Base-by-base conservation (phyloP, 2,888 invertebrate species). In the Drosophila macrothrix region DNA sequence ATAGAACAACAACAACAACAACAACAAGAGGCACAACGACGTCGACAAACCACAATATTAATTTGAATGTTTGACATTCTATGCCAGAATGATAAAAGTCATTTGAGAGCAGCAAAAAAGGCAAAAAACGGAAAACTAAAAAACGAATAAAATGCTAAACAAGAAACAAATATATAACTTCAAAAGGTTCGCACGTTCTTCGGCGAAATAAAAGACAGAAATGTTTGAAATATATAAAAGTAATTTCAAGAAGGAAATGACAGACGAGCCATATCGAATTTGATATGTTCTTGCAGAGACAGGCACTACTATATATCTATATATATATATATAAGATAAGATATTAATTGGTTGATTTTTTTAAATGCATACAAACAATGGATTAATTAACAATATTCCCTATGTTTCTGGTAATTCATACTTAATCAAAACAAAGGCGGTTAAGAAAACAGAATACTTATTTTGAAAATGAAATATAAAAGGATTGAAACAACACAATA, bases 41-140 rank as follows among this genome's bases (percentile, higher is more conserved):
- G 67, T 25, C 39, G 12, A 58, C 53, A 31, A 52, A 56, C 43
- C 39, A 50, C 59, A 54, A 63, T 84, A 84, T 80, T 78, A 73
- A 82, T 86, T 82, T 84, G 71, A 86, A 86, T 84, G 86, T 76
- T 79, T 85, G 80, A 76, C 77, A 76, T 83, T 82, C 80, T 74
- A 83, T 78, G 76, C 83, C 83, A 67, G 19, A 67, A 71, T 76
- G 74, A 83, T 85, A 81, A 75, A 76, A 81, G 85, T 75, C 78
- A 84, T 79, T 70, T 69, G 78, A 85, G 79, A 84, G 80, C 54
- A 52, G 53, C 60, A 19, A 46, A 25, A 25, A 9, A 12, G 12
- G 22, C 22, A 4, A 46, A 14, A 54, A 54, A 50, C 22, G 39
- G 43, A 37, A 58, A 35, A 7, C 16, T n/a, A 35, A 52, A 55